These are phyloP conservation scores for Kryptolebias ocellatus DNA, from an alignment of 2,797 vertebrate species.

Conservation along the genomic window DNA sequence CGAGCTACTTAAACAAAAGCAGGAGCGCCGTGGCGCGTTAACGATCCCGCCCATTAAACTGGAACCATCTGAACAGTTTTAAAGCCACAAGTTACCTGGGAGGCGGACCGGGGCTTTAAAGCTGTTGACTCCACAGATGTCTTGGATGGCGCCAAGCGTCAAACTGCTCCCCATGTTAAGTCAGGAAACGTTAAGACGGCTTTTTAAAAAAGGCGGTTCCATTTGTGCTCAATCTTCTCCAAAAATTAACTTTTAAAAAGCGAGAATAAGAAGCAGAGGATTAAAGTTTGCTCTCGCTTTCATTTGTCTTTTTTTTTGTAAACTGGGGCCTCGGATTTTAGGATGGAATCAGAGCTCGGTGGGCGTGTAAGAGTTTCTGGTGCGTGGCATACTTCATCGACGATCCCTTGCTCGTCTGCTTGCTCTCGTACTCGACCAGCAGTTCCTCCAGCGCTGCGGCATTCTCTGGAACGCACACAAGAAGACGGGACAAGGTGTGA, in stretches of 20 bases:
- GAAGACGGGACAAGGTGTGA: no score
- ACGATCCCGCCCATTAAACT: conserved; percentile 30
- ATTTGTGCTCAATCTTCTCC: no score
- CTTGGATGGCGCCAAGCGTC: conserved; percentile 6
- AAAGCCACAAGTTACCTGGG: conserved; percentile 20
- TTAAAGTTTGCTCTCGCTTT: no score
- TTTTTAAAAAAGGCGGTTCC: no score
- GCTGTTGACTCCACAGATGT: conserved; percentile 41
- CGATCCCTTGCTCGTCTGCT: conserved; percentile 82
- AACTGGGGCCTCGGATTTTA: background rate
- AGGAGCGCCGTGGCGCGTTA: conserved; percentile 13
- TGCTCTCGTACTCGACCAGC: conserved; percentile 91
- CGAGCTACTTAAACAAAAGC: background rate
- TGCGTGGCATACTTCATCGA: conserved; percentile 84
- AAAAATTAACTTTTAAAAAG: no score
- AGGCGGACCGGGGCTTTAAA: conserved; percentile 9
- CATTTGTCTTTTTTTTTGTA: no score
- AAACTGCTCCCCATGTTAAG: background rate
- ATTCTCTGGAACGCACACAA: conserved; percentile 83
- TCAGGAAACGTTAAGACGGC: background rate
- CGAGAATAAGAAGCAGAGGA: no score
- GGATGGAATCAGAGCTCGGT: no score
- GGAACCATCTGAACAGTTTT: conserved; percentile 33
- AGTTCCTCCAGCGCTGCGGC: conserved; percentile 93
- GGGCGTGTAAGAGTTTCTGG: conserved; percentile 3